phyloP scores from a whole-genome alignment of 2,888 invertebrate genomes.

The Caenorhabditis angaria region DNA sequence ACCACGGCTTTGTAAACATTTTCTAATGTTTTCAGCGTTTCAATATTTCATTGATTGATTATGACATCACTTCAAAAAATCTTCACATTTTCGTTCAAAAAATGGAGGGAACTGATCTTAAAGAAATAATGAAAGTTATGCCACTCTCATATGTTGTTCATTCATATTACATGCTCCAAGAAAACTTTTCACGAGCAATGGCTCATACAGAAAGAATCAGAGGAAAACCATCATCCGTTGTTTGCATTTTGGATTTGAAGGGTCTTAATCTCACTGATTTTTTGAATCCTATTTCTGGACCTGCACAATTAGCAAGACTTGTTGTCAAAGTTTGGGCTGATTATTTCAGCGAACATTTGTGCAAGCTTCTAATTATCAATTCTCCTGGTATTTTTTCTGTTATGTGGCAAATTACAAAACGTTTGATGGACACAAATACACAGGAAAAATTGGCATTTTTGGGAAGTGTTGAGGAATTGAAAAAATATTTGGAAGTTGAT shows the following conservation, averaged over 20 bases:
- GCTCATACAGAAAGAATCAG: constrained; percentile 60
- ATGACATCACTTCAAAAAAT: constrained; percentile 56
- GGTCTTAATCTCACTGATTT: constrained; percentile 65
- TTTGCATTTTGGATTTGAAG: constrained; percentile 63
- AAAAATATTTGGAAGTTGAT: constrained; percentile 52
- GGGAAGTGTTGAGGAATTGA: constrained; percentile 55
- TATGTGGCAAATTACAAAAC: constrained; percentile 63
- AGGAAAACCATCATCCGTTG: constrained; percentile 61
- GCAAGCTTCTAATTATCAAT: constrained; percentile 63
- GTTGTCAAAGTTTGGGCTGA: constrained; percentile 68
- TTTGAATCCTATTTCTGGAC: constrained; percentile 63
- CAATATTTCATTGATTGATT: constrained; percentile 58
- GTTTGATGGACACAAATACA: constrained; percentile 60
- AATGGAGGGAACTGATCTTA: constrained; percentile 66
- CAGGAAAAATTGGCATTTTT: constrained; percentile 59
- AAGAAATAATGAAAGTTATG: constrained; percentile 66
- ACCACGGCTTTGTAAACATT: background rate
- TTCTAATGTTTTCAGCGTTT: constrained; percentile 54
- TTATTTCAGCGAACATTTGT: constrained; percentile 67
- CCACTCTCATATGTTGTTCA: constrained; percentile 66
- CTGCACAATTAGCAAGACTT: constrained; percentile 62
- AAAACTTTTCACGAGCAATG: constrained; percentile 63
- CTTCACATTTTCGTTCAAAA: constrained; percentile 67
- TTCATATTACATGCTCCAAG: constrained; percentile 66
- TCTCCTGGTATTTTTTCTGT: constrained; percentile 66